A percentile compares a stretch with the other conserved stretches of the same genome.
phyloP scores from a whole-genome alignment of 2,113 vertebrate species.

The Oncorhynchus masou region DNA sequence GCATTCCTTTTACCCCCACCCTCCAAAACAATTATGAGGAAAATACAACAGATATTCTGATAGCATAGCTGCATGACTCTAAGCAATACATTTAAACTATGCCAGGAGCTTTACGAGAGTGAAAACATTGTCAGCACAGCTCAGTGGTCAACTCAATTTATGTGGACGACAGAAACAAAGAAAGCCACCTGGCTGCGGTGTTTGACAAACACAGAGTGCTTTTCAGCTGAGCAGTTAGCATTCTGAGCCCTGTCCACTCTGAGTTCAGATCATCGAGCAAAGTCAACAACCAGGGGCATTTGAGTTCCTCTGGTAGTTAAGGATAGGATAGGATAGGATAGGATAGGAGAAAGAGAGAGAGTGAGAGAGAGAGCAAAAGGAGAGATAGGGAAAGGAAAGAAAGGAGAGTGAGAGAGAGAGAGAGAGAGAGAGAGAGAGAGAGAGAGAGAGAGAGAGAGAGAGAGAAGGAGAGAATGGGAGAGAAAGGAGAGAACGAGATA shows the following conservation, averaged over 20 bases:
- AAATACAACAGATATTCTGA: too few relatives aligned
- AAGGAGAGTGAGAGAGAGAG: too few relatives aligned
- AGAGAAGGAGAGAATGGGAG: too few relatives aligned
- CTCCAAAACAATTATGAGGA: too few relatives aligned
- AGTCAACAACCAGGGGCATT: slow-evolving; percentile 5
- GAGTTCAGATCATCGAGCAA: slow-evolving; percentile 18
- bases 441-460: neutral
- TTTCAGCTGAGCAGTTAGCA: slow-evolving; percentile 9
- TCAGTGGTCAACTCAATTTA: neutral
- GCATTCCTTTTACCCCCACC: too few relatives aligned
- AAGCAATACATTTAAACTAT: too few relatives aligned
- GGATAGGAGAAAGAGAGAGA: neutral
- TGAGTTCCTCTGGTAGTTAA: too few relatives aligned
- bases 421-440: neutral
- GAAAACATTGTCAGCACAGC: neutral
- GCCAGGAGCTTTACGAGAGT: neutral
- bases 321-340: too few relatives aligned
- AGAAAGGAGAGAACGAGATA: too few relatives aligned
- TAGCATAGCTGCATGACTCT: too few relatives aligned
- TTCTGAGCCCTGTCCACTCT: neutral
- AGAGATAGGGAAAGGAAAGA: too few relatives aligned
- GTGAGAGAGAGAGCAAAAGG: too few relatives aligned
- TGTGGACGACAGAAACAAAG: neutral
- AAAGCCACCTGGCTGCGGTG: slow-evolving; percentile 6
- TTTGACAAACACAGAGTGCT: slow-evolving; percentile 7